Evolutionary conservation across 2,888 invertebrate genomes (phyloP).

Genomic region (Thera obeliscata): DNA sequence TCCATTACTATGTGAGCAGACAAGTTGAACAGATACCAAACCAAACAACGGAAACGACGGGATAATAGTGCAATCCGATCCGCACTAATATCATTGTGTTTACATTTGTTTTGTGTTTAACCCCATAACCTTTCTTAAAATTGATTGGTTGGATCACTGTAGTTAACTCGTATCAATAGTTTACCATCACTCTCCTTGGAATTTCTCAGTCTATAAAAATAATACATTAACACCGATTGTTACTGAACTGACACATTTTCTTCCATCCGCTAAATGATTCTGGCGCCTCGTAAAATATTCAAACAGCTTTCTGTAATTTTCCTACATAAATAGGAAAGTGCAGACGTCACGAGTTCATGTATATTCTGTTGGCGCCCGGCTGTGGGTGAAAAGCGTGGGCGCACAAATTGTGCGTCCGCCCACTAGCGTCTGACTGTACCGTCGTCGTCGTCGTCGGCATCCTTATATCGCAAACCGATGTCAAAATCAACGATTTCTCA

Average conservation of each 20-base stretch:
- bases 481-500: constrained; percentile 14
- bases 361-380: constrained; percentile 42
- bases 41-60: too few species aligned
- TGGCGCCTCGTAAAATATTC: not conserved
- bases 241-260: not conserved
- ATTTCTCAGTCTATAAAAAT: not conserved
- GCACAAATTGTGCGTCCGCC: constrained; percentile 54
- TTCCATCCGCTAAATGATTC: not conserved
- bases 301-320: constrained; percentile 8
- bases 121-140: not conserved
- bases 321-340: constrained; percentile 22
- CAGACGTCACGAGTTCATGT: constrained; percentile 4
- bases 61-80: not conserved
- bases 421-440: constrained; percentile 42
- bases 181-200: not conserved
- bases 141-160: not conserved
- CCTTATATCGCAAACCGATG: constrained; percentile 3
- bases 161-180: not conserved
- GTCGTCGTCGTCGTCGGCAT: constrained; percentile 3
- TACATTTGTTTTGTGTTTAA: not conserved
- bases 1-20: too few species aligned
- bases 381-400: constrained; percentile 59
- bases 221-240: not conserved
- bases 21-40: too few species aligned
- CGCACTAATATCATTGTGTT: not conserved